Evolutionary conservation across 2,888 invertebrate genomes (phyloP).

Genomic region (Phaonia tiefii): DNA sequence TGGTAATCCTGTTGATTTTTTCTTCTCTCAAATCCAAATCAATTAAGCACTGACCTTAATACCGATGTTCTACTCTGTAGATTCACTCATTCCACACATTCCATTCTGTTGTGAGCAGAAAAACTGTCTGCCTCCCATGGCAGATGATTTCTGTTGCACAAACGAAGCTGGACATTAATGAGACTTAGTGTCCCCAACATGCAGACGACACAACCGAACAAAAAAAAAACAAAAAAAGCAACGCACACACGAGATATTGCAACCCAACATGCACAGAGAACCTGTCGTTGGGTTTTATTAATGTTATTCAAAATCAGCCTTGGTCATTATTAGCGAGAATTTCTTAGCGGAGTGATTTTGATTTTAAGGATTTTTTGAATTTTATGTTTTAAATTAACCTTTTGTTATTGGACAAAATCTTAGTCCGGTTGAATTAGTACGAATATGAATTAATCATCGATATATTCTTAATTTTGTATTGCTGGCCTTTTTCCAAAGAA

Average conservation of each 20-base stretch:
- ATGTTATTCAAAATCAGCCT: no score
- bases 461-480: constrained; percentile 68
- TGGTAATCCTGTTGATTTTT: constrained; percentile 35
- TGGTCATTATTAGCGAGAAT: no score
- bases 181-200: constrained; percentile 62
- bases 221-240: background rate
- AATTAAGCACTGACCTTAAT: constrained; percentile 53
- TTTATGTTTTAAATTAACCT: constrained; percentile 26
- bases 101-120: background rate
- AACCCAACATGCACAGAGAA: constrained; percentile 23
- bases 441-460: constrained; percentile 74
- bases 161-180: constrained; percentile 72
- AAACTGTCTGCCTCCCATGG: constrained; percentile 39
- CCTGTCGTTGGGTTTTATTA: constrained; percentile 44
- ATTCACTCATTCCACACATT: background rate
- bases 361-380: constrained; percentile 56
- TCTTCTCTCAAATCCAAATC: constrained; percentile 1
- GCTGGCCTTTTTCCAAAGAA: background rate
- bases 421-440: constrained; percentile 53
- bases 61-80: background rate
- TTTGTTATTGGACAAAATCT: constrained; percentile 35
- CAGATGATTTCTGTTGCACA: constrained; percentile 74
- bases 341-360: no score
- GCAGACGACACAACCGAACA: constrained; percentile 38
- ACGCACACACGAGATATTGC: background rate